These are phyloP conservation scores for Idaea dimidiata DNA, from an alignment of 2,888 invertebrate species.

Conservation along the genomic window DNA sequence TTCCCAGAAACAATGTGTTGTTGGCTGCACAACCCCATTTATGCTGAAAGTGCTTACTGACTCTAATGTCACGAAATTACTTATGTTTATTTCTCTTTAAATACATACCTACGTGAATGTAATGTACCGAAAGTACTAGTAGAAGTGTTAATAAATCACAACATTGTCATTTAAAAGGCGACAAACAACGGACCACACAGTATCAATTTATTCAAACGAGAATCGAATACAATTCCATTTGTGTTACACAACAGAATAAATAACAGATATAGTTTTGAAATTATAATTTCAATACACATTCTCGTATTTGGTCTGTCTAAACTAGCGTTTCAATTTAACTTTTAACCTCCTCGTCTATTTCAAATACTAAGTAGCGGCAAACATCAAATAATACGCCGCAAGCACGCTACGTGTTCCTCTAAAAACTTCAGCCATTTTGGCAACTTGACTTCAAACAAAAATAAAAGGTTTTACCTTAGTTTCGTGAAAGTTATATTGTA, in stretches of 20 bases:
- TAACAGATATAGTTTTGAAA: slow-evolving; percentile 1
- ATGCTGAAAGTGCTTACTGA: slow-evolving; percentile 46
- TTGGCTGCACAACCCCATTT: slow-evolving; percentile 48
- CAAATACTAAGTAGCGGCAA: slow-evolving; percentile 47
- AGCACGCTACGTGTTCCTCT: slow-evolving; percentile 48
- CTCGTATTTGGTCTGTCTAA: slow-evolving; percentile 29
- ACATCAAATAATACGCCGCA: slow-evolving; percentile 57
- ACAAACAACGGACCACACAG: slow-evolving; percentile 1
- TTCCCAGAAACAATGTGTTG: slow-evolving; percentile 55
- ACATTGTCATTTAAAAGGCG: slow-evolving; percentile 1
- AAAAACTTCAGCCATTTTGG: slow-evolving; percentile 48
- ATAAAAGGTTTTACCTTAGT: background rate
- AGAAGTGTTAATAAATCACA: background rate
- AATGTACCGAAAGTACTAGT: slow-evolving; percentile 24
- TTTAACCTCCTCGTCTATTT: slow-evolving; percentile 47
- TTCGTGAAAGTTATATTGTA: background rate
- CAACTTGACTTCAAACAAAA: slow-evolving; percentile 29
- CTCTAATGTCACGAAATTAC: slow-evolving; percentile 46
- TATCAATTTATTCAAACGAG: background rate
- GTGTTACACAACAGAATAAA: background rate
- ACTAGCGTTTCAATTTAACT: slow-evolving; percentile 63
- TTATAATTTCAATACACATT: slow-evolving; percentile 14
- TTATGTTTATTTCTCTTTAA: slow-evolving; percentile 46
- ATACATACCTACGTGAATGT: slow-evolving; percentile 32
- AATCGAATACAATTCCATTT: background rate